A percentile compares a stretch with the other conserved stretches of the same genome.
Conservation (phyloP, 2,888 invertebrate genomes). For the Torymus auratus region DNA sequence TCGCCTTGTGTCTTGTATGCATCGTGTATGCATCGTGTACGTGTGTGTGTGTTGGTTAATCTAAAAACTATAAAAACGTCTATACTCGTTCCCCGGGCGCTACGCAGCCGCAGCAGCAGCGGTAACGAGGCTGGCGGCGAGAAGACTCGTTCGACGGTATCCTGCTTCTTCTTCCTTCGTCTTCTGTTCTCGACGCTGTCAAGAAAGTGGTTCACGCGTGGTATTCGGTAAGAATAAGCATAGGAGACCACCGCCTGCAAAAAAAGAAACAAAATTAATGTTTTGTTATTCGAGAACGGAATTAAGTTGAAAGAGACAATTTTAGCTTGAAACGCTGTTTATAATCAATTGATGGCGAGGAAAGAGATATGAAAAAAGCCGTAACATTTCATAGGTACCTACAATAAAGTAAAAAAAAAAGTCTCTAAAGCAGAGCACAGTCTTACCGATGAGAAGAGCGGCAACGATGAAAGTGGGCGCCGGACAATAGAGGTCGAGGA, state of each 20-base stretch:
- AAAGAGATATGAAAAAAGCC: too few relatives aligned
- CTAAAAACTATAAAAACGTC: conserved; percentile 49
- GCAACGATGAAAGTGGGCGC: conserved; percentile 95
- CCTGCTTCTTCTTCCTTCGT: conserved; percentile 50
- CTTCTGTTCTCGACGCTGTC: conserved; percentile 68
- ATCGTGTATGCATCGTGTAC: conserved; percentile 1
- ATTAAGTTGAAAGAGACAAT: too few relatives aligned
- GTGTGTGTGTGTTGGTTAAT: neutral
- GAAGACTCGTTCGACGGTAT: conserved; percentile 35
- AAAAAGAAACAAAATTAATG: conserved; percentile 14
- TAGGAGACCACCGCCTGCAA: conserved; percentile 87
- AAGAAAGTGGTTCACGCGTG: conserved; percentile 85
- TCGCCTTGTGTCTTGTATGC: neutral
- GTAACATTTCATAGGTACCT: too few relatives aligned
- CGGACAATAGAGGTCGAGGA: conserved; percentile 92
- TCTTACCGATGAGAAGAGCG: conserved; percentile 83
- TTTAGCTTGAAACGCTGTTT: too few relatives aligned
- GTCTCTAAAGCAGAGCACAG: neutral
- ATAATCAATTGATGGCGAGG: too few relatives aligned
- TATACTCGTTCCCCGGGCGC: conserved; percentile 29
- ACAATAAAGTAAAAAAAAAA: too few relatives aligned
- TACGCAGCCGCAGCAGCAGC: conserved; percentile 13
- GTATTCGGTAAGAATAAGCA: conserved; percentile 94
- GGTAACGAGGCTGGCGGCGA: conserved; percentile 26
- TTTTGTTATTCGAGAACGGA: neutral